These are phyloP conservation scores for Latrodectus geometricus DNA, from an alignment of 1,140 invertebrate genomes.

Conservation along the genomic window DNA sequence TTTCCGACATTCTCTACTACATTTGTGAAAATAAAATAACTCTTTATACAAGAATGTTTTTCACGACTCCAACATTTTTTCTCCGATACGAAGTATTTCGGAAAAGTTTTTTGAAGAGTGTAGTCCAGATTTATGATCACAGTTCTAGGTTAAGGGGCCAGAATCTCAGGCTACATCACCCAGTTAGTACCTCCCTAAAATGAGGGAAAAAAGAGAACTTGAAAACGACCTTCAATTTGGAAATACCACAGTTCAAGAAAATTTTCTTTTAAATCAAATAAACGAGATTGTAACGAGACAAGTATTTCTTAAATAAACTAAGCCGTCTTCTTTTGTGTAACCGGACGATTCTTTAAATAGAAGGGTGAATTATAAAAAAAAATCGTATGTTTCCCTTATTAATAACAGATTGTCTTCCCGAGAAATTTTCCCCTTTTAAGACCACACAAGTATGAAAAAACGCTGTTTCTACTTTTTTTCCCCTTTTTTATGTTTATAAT, in stretches of 20 bases:
- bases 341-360: conserved; percentile 37
- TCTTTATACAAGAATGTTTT: background rate
- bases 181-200: background rate
- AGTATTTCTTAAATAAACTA: conserved; percentile 23
- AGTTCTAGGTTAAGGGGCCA: too few relatives aligned
- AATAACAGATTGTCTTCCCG: conserved; percentile 29
- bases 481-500: conserved; percentile 3
- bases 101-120: background rate
- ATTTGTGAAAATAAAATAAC: background rate
- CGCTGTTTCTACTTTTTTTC: background rate
- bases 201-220: background rate
- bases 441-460: conserved; percentile 36
- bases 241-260: conserved; percentile 24
- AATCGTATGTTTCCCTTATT: background rate
- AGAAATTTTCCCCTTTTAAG: conserved; percentile 3
- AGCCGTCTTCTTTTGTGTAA: conserved; percentile 31
- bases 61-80: background rate
- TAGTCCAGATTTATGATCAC: conserved; percentile 8
- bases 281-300: conserved; percentile 52
- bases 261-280: conserved; percentile 29
- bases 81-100: background rate
- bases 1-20: background rate
- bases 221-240: conserved; percentile 37
- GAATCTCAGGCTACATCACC: too few relatives aligned
- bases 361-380: background rate